Conservation (phyloP, 2,113 vertebrate species). For the Hippocampus guttulatus region DNA sequence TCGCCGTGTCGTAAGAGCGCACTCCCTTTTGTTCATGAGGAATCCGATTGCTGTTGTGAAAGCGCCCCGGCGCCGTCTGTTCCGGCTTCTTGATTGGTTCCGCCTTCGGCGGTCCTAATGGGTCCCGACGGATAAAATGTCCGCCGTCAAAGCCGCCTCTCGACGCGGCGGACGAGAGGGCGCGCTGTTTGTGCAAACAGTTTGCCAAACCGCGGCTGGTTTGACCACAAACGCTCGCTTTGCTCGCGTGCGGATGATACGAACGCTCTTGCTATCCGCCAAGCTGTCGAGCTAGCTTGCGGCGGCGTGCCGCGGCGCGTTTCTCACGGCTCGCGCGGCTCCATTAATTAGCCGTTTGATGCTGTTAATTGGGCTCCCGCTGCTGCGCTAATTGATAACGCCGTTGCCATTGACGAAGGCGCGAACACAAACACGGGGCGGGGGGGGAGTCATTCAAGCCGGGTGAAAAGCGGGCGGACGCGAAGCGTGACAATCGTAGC, state of each 20-base stretch:
- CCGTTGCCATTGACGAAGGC: constrained; percentile 65
- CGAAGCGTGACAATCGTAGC: constrained; percentile 34
- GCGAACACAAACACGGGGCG: constrained; percentile 62
- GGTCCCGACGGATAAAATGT: too few relatives aligned
- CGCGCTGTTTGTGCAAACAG: too few relatives aligned
- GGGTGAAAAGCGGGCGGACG: constrained; percentile 45
- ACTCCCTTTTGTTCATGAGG: neutral
- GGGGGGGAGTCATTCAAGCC: constrained; percentile 51
- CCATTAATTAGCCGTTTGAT: constrained; percentile 82
- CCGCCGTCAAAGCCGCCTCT: too few relatives aligned
- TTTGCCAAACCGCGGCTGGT: too few relatives aligned
- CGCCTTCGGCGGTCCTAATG: too few relatives aligned
- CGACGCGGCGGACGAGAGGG: too few relatives aligned
- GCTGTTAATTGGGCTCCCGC: constrained; percentile 81
- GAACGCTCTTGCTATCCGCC: too few relatives aligned
- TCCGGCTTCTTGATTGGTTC: too few relatives aligned
- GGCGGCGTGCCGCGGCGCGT: constrained; percentile 56
- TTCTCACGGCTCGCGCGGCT: constrained; percentile 69
- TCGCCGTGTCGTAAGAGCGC: neutral
- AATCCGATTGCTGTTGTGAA: neutral
- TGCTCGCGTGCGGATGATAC: too few relatives aligned
- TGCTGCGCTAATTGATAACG: constrained; percentile 80
- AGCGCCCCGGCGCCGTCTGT: too few relatives aligned
- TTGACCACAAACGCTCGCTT: too few relatives aligned
- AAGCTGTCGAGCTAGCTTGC: too few relatives aligned